phyloP scores from a whole-genome alignment of 2,113 vertebrate species.

The Numida meleagris region DNA sequence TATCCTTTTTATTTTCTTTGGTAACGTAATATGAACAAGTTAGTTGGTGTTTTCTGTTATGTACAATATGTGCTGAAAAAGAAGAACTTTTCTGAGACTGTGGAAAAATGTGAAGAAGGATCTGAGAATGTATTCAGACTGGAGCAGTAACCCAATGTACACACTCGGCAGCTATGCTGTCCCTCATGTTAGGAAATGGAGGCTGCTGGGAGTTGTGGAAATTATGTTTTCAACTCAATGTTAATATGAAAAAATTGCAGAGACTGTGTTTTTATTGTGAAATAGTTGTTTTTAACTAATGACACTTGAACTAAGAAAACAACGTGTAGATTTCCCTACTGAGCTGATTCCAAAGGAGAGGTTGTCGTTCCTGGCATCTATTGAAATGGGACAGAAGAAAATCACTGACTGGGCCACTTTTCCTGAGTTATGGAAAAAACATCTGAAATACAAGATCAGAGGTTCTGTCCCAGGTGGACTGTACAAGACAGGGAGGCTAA shows the following conservation, averaged over 20 bases:
- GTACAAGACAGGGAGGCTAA: not conserved
- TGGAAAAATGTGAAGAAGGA: not conserved
- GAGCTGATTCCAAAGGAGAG: not conserved
- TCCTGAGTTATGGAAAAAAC: not conserved
- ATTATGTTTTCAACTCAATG: not conserved
- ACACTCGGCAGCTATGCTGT: not conserved
- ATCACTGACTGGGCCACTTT: not conserved
- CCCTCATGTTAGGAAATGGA: not conserved
- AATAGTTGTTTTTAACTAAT: not conserved
- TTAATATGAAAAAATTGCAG: not conserved
- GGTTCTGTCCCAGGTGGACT: not conserved
- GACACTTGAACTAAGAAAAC: not conserved
- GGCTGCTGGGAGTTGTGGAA: not conserved
- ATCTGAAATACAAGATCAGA: not conserved
- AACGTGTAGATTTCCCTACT: not conserved
- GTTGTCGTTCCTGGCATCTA: not conserved
- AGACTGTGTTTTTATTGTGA: not conserved
- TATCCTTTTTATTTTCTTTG: not conserved
- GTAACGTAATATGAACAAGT: not conserved
- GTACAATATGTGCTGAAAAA: not conserved
- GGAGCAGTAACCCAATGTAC: accelerated
- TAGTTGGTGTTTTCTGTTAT: not conserved
- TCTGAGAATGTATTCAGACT: not conserved
- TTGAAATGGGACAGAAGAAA: not conserved
- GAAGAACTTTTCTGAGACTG: not conserved